Percentiles rank a stretch among this genome's conserved stretches.
Conservation (phyloP, 2,113 vertebrate species). For the Hucho hucho region DNA sequence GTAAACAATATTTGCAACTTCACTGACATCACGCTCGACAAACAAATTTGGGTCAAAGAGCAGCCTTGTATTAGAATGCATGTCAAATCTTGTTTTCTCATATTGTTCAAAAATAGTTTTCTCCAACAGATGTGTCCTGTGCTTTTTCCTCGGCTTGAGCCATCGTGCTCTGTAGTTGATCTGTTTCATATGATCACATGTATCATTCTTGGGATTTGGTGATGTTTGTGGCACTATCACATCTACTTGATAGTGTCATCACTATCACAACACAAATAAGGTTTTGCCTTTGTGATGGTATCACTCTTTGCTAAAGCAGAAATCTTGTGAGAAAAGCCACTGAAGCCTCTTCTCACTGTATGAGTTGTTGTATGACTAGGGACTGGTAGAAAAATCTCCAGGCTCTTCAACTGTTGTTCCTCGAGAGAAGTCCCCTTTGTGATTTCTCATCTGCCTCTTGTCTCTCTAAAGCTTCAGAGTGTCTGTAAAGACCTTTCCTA, state of each 20-base stretch:
- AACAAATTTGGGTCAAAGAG: neutral
- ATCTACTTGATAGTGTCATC: too few relatives aligned
- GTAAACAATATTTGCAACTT: slow-evolving; percentile 27
- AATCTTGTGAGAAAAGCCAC: neutral
- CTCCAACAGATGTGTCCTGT: neutral
- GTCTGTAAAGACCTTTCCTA: slow-evolving; percentile 80
- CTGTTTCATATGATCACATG: neutral
- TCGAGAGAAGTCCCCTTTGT: neutral
- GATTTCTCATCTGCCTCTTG: slow-evolving; percentile 55
- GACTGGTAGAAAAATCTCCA: neutral
- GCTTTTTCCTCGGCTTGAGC: neutral
- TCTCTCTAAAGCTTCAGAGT: slow-evolving; percentile 73
- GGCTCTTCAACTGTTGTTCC: neutral
- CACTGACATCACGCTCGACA: neutral
- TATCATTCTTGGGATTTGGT: neutral
- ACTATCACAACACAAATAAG: neutral
- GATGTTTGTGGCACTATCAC: neutral
- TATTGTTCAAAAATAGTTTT: too few relatives aligned
- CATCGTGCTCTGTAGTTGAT: neutral
- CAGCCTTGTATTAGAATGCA: neutral
- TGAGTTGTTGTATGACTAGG: neutral
- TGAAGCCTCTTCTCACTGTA: neutral
- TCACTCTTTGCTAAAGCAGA: neutral
- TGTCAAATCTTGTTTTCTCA: neutral
- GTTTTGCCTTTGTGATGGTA: neutral